These are phyloP conservation scores for Aphaenogaster floridana DNA, from an alignment of 1,140 invertebrate genomes.

Conservation along the genomic window DNA sequence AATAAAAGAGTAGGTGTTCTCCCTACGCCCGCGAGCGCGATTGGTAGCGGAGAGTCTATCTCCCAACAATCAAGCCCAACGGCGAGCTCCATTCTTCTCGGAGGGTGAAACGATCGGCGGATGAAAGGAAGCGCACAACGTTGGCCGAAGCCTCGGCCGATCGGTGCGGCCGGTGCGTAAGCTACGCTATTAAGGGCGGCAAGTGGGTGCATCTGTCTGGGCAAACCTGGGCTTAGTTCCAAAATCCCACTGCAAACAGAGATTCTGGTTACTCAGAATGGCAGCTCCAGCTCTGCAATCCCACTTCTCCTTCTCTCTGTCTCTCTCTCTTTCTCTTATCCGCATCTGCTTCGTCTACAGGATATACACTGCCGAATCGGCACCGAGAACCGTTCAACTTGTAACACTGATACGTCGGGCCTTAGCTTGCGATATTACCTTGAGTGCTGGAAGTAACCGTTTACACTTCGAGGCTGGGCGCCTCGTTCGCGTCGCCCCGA, in stretches of 20 bases:
- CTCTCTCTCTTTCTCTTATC: conserved; percentile 26
- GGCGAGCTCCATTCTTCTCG: conserved; percentile 52
- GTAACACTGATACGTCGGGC: conserved; percentile 2
- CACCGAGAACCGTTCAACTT: neutral
- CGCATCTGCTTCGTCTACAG: neutral
- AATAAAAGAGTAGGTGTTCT: conserved; percentile 64
- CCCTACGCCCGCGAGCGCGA: neutral
- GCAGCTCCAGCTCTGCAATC: conserved; percentile 24
- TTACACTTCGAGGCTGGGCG: conserved; percentile 5
- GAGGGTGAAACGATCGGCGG: conserved; percentile 43
- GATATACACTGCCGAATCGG: conserved; percentile 30
- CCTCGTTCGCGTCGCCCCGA: neutral
- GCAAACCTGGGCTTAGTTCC: conserved; percentile 81
- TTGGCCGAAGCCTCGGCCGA: conserved; percentile 39
- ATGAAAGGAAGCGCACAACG: conserved; percentile 65
- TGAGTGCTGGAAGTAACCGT: conserved; percentile 1
- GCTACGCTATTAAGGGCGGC: conserved; percentile 79
- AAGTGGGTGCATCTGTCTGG: conserved; percentile 82
- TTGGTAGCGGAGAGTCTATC: conserved; percentile 55
- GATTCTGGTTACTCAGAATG: conserved; percentile 68
- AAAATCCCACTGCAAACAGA: conserved; percentile 79
- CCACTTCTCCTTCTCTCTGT: neutral
- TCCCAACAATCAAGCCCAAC: conserved; percentile 53
- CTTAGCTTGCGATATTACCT: conserved; percentile 37
- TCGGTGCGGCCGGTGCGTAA: conserved; percentile 73